Evolutionary conservation across 2,888 invertebrate species (phyloP), one percentile per base, ranked within the genome.

Genomic region (Deilephila porcellus): DNA sequence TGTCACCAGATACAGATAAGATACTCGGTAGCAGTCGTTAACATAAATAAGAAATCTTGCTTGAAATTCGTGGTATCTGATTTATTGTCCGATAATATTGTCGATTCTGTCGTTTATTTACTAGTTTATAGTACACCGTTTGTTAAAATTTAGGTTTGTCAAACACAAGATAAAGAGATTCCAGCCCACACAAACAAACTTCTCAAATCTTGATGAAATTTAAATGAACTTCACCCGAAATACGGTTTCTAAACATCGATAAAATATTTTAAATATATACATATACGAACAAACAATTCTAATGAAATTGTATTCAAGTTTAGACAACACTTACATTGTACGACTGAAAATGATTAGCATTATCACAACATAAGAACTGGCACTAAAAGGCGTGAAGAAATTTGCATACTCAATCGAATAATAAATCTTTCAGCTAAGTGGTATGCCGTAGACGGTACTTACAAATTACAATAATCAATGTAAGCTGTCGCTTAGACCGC

Each of bases 391-490:
- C 67, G 45, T 52, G 37, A 62, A 74, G 17, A 60, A 71, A 56
- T 32, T 62, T 37, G 29, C 64, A 71, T n/a, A 74, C 32, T 60
- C 37, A 14, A 32, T 67, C 20, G 67, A 67, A 67, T 52, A 67
- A 67, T 67, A 67, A 67, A 67, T 67, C 64, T 67, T 52, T 67
- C 52, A 52, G 25, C 67, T 45, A 67, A 67, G 7, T 67, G 67
- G 45, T 67, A 25, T 45, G 1, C 7, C 14, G 20, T 25, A 34
- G 64, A 45, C 64, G 37, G 67, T 52, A 67, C 64, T 67, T 52
- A 67, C 67, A 45, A 67, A 67, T 67, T 67, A 67, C 17, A 64
- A 64, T 67, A 52, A 52, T 67, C 67, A 67, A 67, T 52, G 67
- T 67, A 67, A 67, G 52, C 67, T 67, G 52, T 64, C 45, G 20